Evolutionary conservation across 2,113 vertebrate genomes (phyloP), one percentile per base, ranked within the genome.

Genomic region (Myiozetetes cayanensis): DNA sequence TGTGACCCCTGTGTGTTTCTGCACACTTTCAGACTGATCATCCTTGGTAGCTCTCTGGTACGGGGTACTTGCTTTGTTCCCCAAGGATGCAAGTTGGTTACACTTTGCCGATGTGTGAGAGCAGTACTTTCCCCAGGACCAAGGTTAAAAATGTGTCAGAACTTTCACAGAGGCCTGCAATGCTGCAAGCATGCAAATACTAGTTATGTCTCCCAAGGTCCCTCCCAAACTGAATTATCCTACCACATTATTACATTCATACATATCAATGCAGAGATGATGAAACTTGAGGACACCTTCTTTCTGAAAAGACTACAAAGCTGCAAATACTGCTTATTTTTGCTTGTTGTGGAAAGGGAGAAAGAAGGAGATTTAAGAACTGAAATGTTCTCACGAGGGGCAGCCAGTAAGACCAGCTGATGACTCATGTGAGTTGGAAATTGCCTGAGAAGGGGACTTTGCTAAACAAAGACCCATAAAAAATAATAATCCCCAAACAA

Each of bases 21-120:
- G 24, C 43, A 25, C 41, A 10, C 46, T 50, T 50, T 3, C 55
- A 23, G 47, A 15, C 33, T 14, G 53, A 46, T 37, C 56, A 31
- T 56, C 67, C 70, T 21, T 35, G 30, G 30, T 24, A 47, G 22
- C 35, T 50, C 56, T 50, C 43, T 71, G 58, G 35, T 8, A 33
- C 0, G 1, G 23, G 17, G 8, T 6, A 12, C 20, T 10, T 46
- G 9, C 37, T 68, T 28, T 33, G 10, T 21, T 73, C 37, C 41
- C 37, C 43, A 44, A 27, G 31, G 56, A 62, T 0, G 0, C 11
- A 58, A 65, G 41, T 0, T 78, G 47, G 24, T 66, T 89, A n/a
- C 2, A 2, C 20, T 65, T 47, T 28, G 14, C 49, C 35, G 65
- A 7, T 1, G 3, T 19, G 31, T 4, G 2, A 59, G 31, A 46